Percentiles rank a stretch among this genome's conserved stretches.
Evolutionary conservation across 2,113 vertebrate genomes (phyloP).

Genomic region (Macheiramphus alcinus): DNA sequence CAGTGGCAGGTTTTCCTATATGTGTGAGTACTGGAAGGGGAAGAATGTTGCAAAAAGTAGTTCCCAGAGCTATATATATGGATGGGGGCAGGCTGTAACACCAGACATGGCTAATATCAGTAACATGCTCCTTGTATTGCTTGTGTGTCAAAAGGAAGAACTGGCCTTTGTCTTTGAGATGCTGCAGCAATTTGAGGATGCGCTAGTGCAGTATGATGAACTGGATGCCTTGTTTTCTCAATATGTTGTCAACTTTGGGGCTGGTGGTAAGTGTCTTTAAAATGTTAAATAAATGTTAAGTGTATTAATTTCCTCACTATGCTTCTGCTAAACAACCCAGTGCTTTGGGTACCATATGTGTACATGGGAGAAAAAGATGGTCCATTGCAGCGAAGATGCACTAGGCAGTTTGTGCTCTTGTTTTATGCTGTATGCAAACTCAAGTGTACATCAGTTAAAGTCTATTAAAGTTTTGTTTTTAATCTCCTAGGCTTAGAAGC

Average conservation of each 20-base stretch:
- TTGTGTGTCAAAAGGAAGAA: conserved; percentile 83
- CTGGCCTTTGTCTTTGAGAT: conserved; percentile 99
- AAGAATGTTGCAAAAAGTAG: not conserved
- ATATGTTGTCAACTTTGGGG: conserved; percentile 96
- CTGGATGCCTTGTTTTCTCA: conserved; percentile 97
- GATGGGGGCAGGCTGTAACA: not conserved
- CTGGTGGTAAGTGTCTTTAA: conserved; percentile 82
- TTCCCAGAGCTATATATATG: not conserved
- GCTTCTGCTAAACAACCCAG: not conserved
- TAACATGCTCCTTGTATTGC: not conserved
- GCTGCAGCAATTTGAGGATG: conserved; percentile 98
- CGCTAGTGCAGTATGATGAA: conserved; percentile 97
- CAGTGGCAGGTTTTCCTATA: not conserved
- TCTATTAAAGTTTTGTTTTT: not conserved
- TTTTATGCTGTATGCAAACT: not conserved
- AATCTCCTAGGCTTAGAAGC: not conserved
- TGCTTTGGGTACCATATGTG: not conserved
- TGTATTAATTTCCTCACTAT: not conserved
- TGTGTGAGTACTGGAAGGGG: not conserved
- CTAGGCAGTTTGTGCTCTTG: not conserved
- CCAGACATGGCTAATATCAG: not conserved
- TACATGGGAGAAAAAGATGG: not conserved
- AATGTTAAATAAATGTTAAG: not conserved
- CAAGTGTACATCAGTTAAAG: not conserved
- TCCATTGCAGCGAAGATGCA: not conserved